phyloP scores from a whole-genome alignment of 2,888 invertebrate species.

The Pardosa pseudoannulata region DNA sequence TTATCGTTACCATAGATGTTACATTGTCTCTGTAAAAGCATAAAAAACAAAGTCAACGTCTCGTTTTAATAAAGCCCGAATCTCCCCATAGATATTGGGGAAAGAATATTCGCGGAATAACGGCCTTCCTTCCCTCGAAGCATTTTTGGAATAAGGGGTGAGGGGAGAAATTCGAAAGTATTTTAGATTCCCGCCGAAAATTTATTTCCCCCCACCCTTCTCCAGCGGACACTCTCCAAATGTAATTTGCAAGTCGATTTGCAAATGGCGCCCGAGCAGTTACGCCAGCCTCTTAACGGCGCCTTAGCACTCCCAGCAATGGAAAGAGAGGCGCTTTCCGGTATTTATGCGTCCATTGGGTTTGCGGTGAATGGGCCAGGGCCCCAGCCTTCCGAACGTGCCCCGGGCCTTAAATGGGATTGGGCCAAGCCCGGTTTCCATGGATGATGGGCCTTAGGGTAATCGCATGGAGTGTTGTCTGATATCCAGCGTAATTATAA shows the following conservation, averaged over 20 bases:
- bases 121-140: constrained; percentile 4
- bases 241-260: constrained; percentile 73
- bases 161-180: constrained; percentile 49
- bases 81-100: constrained; percentile 23
- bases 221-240: constrained; percentile 60
- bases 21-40: neutral
- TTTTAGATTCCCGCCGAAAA: constrained; percentile 36
- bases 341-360: constrained; percentile 71
- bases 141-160: constrained; percentile 47
- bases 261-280: constrained; percentile 68
- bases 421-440: constrained; percentile 26
- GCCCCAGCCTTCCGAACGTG: constrained; percentile 41
- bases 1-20: neutral
- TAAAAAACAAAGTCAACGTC: constrained; percentile 16
- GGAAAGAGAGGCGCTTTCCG: constrained; percentile 46
- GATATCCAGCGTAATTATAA: constrained; percentile 61
- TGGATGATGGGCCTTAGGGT: constrained; percentile 36
- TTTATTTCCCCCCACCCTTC: constrained; percentile 27
- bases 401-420: constrained; percentile 53
- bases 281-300: constrained; percentile 62
- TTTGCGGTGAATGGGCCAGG: constrained; percentile 31
- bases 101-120: constrained; percentile 42
- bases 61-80: constrained; percentile 40
- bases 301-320: constrained; percentile 64
- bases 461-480: constrained; percentile 63